Conservation (phyloP, 2,113 vertebrate genomes). For the Synchiropus splendidus region DNA sequence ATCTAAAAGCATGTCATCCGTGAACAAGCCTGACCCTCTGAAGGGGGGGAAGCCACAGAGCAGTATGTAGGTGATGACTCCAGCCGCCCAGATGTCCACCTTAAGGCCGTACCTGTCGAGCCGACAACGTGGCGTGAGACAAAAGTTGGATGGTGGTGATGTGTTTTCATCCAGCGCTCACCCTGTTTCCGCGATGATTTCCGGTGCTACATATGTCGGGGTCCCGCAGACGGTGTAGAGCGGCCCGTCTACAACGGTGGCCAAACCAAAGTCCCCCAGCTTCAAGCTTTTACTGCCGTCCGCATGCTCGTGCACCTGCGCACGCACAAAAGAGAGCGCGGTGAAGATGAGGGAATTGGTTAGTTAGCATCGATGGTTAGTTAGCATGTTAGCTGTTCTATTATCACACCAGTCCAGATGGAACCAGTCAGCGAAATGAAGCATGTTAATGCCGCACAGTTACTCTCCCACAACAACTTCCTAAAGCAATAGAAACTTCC, state of each 20-base stretch:
- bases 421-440: too few species aligned
- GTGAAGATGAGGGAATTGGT: too few species aligned
- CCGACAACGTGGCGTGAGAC: not conserved
- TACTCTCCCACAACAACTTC: too few species aligned
- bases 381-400: too few species aligned
- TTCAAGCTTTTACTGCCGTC: slow-evolving; percentile 96
- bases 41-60: slow-evolving; percentile 97
- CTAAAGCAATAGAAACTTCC: too few species aligned
- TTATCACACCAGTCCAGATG: too few species aligned
- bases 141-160: not conserved
- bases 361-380: too few species aligned
- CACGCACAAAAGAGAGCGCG: too few species aligned
- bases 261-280: slow-evolving; percentile 93
- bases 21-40: slow-evolving; percentile 74
- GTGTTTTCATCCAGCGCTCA: slow-evolving; percentile 41
- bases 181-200: slow-evolving; percentile 97
- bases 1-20: not conserved
- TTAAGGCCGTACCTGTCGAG: slow-evolving; percentile 88
- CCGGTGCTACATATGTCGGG: slow-evolving; percentile 96
- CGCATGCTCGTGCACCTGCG: slow-evolving; percentile 90
- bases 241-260: slow-evolving; percentile 89
- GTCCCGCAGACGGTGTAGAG: slow-evolving; percentile 96
- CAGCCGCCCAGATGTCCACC: slow-evolving; percentile 98
- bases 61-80: slow-evolving; percentile 96
- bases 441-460: too few species aligned